phyloP scores from a whole-genome alignment of 2,113 vertebrate species.

The Oncorhynchus nerka region DNA sequence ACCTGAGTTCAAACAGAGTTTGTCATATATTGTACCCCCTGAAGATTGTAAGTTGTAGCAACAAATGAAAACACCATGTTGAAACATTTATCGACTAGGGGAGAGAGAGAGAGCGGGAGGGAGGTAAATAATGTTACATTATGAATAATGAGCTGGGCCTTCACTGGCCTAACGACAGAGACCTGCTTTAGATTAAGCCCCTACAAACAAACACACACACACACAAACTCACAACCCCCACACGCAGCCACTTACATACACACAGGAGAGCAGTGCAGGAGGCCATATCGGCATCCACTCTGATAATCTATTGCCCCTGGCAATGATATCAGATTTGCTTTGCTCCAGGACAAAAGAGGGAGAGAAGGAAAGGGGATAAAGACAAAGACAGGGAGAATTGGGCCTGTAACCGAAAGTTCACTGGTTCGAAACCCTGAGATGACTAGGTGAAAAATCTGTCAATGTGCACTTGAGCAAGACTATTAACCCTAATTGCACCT shows the following conservation, averaged over 20 bases:
- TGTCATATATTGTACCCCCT: too few species aligned
- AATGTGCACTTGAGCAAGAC: too few species aligned
- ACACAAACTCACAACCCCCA: neutral
- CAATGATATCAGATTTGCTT: neutral
- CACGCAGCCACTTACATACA: neutral
- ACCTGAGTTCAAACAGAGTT: too few species aligned
- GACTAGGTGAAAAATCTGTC: too few species aligned
- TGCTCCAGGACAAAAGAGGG: neutral
- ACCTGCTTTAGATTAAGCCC: slow-evolving; percentile 15
- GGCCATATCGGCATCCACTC: neutral
- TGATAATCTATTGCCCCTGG: neutral
- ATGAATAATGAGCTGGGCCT: slow-evolving; percentile 7
- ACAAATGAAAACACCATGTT: too few species aligned
- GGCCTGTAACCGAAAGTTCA: too few species aligned
- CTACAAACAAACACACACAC: neutral
- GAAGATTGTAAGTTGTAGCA: too few species aligned
- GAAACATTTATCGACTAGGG: neutral
- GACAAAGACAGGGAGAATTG: too few species aligned
- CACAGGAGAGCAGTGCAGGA: slow-evolving; percentile 1
- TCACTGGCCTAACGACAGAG: slow-evolving; percentile 21
- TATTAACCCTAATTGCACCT: too few species aligned
- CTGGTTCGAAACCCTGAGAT: too few species aligned
- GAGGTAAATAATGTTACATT: slow-evolving; percentile 9
- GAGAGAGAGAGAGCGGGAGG: neutral
- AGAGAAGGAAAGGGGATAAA: too few species aligned